Conservation (phyloP, 2,888 invertebrate genomes). For the Cordylochernes scorpioides region DNA sequence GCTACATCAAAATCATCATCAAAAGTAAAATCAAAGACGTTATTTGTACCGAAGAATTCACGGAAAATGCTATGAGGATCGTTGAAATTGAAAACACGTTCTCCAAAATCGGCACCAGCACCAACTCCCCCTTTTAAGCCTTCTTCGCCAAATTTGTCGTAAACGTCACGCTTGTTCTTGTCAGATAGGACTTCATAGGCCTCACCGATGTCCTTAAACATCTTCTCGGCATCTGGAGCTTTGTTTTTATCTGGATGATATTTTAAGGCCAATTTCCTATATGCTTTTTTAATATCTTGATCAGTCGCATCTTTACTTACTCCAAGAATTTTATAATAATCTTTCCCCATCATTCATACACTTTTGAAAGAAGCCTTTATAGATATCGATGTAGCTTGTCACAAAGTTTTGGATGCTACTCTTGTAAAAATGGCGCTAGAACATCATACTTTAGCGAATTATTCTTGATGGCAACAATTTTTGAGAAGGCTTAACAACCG, state of each 20-base stretch:
- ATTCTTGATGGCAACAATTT: too few species aligned
- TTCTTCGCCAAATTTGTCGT: conserved; percentile 73
- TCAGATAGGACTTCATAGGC: conserved; percentile 96
- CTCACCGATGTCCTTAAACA: conserved; percentile 87
- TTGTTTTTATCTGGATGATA: conserved; percentile 99
- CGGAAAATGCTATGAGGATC: conserved; percentile 90
- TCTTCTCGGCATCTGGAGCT: conserved; percentile 69
- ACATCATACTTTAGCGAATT: too few species aligned
- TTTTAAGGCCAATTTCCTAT: conserved; percentile 78
- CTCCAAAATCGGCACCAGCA: conserved; percentile 26
- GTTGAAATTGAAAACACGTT: conserved; percentile 37
- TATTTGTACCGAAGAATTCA: conserved; percentile 82
- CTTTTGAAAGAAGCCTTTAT: too few species aligned
- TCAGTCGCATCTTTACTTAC: conserved; percentile 21
- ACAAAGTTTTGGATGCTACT: too few species aligned
- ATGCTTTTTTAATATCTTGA: conserved; percentile 51
- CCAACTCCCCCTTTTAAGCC: conserved; percentile 35
- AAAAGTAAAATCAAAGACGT: conserved; percentile 46
- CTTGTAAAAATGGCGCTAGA: too few species aligned
- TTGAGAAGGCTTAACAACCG: too few species aligned
- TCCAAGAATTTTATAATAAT: conserved; percentile 25
- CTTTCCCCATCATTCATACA: conserved; percentile 26
- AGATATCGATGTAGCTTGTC: too few species aligned
- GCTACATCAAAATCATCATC: conserved; percentile 42
- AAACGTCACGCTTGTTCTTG: conserved; percentile 63